phyloP scores from a whole-genome alignment of 2,797 vertebrate genomes.

The Macropodus opercularis region DNA sequence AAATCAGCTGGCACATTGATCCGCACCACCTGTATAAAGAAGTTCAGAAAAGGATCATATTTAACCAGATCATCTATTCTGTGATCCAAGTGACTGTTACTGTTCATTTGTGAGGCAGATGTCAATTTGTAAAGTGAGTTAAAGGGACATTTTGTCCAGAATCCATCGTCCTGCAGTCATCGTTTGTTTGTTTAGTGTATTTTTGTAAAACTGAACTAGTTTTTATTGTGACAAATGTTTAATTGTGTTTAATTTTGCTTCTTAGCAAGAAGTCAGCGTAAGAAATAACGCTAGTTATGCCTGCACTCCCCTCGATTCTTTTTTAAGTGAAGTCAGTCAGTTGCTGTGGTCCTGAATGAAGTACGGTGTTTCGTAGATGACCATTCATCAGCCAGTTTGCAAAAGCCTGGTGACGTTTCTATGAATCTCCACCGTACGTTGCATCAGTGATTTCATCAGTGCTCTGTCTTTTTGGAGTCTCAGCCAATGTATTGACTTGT shows the following conservation, averaged over 20 bases:
- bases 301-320: neutral
- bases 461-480: no score
- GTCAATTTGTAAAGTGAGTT: neutral
- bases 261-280: no score
- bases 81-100: neutral
- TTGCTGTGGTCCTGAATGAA: neutral
- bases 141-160: neutral
- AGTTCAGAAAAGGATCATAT: neutral
- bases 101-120: neutral
- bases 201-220: neutral
- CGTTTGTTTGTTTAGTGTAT: neutral
- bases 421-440: no score
- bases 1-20: slow-evolving; percentile 14
- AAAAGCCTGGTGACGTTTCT: no score
- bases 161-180: neutral
- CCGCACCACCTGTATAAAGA: slow-evolving; percentile 8
- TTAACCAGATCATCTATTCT: neutral
- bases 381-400: no score
- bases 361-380: no score
- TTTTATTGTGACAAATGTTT: no score
- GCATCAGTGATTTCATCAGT: no score
- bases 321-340: neutral
- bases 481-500: neutral
- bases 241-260: no score
- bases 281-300: no score